Evolutionary conservation across 1,140 invertebrate species (phyloP), one percentile per base, ranked within the genome.

Genomic region (Heliconius eleuchia): DNA sequence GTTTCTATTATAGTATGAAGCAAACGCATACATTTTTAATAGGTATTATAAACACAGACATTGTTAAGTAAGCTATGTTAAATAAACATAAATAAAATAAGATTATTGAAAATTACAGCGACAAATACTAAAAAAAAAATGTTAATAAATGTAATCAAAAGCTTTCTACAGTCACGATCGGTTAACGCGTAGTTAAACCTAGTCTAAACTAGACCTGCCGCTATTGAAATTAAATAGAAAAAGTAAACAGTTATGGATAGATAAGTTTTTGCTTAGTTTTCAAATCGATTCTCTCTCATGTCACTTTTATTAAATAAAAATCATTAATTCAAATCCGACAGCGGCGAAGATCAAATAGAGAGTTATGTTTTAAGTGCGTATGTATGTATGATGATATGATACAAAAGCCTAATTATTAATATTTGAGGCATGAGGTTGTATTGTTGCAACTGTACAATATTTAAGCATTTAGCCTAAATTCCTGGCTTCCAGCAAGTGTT

Each of bases 121-220:
- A 23, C 0, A 27, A 66, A 30, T 16, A 78, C 80, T 75, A 72
- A 75, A 80, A 52, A 77, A 34, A 71, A 80, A 80, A 74, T 77
- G 42, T 73, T 52, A 42, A 50, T 66, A 74, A 78, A 52, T 57
- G 39, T 27, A 71, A 42, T 80, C 52, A 76, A 82, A 75, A 74
- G 77, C 80, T 82, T 82, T 82, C 80, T 76, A 52, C 37, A 80
- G 73, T 76, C 73, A 60, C n/a, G 75, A 52, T 66, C 78, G 37
- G 60, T 23, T 76, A 73, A 74, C 23, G 74, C 74, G 46, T 37
- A 76, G 66, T 66, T 11, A 66, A 66, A 30, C 27, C 60, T 66
- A 27, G 60, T 66, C 60, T 30, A 27, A 66, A 66, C 60, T 66
- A 66, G 60, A 30, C 13, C 13, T 66, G 23, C 60, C 9, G 16